Evolutionary conservation across 2,113 vertebrate genomes (phyloP), one percentile per base, ranked within the genome.

Genomic region (Ranitomeya variabilis): DNA sequence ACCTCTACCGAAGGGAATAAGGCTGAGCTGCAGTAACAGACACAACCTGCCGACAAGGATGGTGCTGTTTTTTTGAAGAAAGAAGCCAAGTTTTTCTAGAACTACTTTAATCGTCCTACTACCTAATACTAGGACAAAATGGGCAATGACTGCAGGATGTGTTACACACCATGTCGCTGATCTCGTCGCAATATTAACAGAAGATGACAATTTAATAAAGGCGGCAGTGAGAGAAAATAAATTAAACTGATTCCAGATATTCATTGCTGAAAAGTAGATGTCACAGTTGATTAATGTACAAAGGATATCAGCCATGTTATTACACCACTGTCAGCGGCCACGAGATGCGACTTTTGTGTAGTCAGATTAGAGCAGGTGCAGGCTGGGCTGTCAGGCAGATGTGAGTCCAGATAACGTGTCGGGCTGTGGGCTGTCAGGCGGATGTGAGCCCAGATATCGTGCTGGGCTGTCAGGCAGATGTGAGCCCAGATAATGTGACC

Each of bases 121-220:
- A 79, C 74, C 51, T 54, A 19, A 21, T n/a, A 55, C 76, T 54
- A 15, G 54, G 52, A 23, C 15, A 9, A 26, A 62, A 81, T 62
- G 67, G 31, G 80, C 37, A 64, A 64, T n/a, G 60, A 11, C 37
- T 67, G 80, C 62, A 14, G 60, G 31, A 15, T 31, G 64, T 73
- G 45, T 51, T 23, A 21, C 18, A 71, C 7, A 26, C 3, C 14
- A 69, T 71, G 21, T 54, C 31, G 67, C 66, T 18, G 52, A 85
- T 54, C 51, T 4, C 31, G 54, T n/a, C 18, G 54, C 83, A 85
- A 59, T 73, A 85, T 73, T 85, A 85, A 85, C 83, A 85, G 83
- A 31, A 85, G 83, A 57, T 83, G 83, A 74, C 83, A 85, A 74
- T 85, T 85, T 85, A 73, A 85, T 74, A 85, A 85, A 74, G 83